Evolutionary conservation across 2,888 invertebrate species (phyloP).

Genomic region (Thecocarcelia acutangulata): DNA sequence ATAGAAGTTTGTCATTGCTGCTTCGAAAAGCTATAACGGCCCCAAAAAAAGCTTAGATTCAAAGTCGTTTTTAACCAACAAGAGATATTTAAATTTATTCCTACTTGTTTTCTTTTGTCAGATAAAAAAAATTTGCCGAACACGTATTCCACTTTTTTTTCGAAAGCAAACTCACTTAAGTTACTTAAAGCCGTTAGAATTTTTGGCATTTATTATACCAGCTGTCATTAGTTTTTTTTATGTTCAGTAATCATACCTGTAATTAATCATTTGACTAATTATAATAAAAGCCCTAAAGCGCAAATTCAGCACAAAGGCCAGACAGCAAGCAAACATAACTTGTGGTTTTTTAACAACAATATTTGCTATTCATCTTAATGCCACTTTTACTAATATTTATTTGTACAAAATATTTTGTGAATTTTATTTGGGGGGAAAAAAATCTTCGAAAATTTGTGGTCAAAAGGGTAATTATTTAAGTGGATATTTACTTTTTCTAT

Average conservation of each 20-base stretch:
- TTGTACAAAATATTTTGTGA: slow-evolving; percentile 32
- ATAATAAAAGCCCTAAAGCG: slow-evolving; percentile 12
- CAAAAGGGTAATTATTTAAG: background rate
- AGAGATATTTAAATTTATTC: no score
- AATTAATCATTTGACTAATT: slow-evolving; percentile 42
- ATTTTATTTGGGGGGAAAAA: background rate
- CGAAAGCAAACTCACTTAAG: no score
- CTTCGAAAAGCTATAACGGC: no score
- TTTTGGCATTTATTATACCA: background rate
- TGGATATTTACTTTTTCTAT: background rate
- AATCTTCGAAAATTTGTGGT: background rate
- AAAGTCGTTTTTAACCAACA: no score
- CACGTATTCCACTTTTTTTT: no score
- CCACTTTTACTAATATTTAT: slow-evolving; percentile 17
- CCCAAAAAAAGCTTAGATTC: no score
- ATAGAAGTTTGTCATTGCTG: no score
- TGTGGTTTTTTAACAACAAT: slow-evolving; percentile 39
- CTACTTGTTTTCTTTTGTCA: no score
- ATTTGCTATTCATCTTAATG: slow-evolving; percentile 43
- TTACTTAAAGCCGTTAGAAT: no score
- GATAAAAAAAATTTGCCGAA: no score
- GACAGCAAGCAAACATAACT: slow-evolving; percentile 24
- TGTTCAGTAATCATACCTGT: background rate
- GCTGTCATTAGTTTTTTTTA: background rate
- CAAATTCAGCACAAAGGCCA: background rate